phyloP scores from a whole-genome alignment of 2,888 invertebrate species.

The Drosophila paranaensis region DNA sequence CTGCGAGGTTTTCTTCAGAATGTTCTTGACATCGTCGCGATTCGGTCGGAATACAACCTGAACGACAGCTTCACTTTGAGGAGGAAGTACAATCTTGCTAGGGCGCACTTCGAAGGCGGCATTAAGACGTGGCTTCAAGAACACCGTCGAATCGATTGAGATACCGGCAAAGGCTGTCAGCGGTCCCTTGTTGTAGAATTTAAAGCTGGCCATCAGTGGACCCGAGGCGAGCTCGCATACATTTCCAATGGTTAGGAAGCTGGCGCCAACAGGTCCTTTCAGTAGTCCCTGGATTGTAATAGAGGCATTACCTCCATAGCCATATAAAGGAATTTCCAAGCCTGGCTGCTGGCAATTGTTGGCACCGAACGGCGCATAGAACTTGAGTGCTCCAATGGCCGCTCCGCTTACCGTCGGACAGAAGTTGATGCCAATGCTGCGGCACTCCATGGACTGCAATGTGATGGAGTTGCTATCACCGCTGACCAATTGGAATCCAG shows the following conservation, averaged over 20 bases:
- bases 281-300: conserved; percentile 86
- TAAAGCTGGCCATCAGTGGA: conserved; percentile 85
- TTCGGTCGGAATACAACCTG: conserved; percentile 85
- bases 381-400: conserved; percentile 86
- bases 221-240: conserved; percentile 84
- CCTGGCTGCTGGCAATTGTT: conserved; percentile 74
- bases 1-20: conserved; percentile 80
- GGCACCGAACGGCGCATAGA: conserved; percentile 84
- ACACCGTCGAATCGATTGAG: conserved; percentile 77
- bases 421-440: conserved; percentile 86
- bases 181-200: conserved; percentile 86
- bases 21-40: conserved; percentile 85
- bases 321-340: conserved; percentile 85
- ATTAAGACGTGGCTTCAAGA: conserved; percentile 78
- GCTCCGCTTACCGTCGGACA: conserved; percentile 86
- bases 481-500: conserved; percentile 85
- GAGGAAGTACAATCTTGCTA: conserved; percentile 84
- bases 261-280: conserved; percentile 86
- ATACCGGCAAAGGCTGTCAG: conserved; percentile 86
- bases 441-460: conserved; percentile 87
- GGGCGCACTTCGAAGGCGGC: conserved; percentile 84
- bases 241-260: conserved; percentile 87
- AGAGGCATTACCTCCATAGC: conserved; percentile 87
- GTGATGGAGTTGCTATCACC: conserved; percentile 83
- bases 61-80: conserved; percentile 83